Percentiles rank a stretch among this genome's conserved stretches.
Conservation (phyloP, 2,888 invertebrate genomes). For the Imbricaverruca yamaguchii region DNA sequence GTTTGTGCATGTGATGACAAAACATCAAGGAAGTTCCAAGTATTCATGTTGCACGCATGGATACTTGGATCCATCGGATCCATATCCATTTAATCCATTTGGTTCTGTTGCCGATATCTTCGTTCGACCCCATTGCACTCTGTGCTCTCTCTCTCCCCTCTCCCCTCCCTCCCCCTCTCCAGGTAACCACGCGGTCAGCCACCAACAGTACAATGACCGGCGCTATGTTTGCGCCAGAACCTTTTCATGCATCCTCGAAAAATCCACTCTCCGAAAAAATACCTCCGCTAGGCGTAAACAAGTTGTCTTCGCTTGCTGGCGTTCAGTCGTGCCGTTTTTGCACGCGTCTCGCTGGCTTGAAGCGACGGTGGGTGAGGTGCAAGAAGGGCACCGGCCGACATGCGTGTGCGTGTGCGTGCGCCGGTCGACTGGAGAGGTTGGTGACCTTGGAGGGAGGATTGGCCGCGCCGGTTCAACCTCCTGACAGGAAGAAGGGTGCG, state of each 20-base stretch:
- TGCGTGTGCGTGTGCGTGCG: not conserved
- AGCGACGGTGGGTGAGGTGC: not conserved
- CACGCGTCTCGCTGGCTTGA: not conserved
- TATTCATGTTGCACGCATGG: no score
- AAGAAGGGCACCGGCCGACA: not conserved
- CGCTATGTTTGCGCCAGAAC: not conserved
- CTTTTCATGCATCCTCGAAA: conserved; percentile 12
- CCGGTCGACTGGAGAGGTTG: not conserved
- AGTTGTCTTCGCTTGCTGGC: conserved; percentile 2
- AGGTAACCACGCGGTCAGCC: no score
- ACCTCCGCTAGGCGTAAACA: conserved; percentile 4
- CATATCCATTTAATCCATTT: no score
- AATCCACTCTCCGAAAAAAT: conserved; percentile 14
- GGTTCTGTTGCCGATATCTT: no score
- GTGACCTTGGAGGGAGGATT: not conserved
- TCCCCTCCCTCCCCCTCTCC: no score
- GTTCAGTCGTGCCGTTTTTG: not conserved
- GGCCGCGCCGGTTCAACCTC: not conserved
- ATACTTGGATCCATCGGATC: no score
- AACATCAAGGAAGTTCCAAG: no score
- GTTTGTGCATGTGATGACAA: no score
- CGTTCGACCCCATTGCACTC: no score
- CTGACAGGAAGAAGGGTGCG: not conserved
- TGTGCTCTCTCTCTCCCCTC: no score
- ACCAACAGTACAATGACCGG: not conserved